These are phyloP conservation scores for Pygocentrus nattereri DNA, from an alignment of 2,797 vertebrate species.

Conservation along the genomic window DNA sequence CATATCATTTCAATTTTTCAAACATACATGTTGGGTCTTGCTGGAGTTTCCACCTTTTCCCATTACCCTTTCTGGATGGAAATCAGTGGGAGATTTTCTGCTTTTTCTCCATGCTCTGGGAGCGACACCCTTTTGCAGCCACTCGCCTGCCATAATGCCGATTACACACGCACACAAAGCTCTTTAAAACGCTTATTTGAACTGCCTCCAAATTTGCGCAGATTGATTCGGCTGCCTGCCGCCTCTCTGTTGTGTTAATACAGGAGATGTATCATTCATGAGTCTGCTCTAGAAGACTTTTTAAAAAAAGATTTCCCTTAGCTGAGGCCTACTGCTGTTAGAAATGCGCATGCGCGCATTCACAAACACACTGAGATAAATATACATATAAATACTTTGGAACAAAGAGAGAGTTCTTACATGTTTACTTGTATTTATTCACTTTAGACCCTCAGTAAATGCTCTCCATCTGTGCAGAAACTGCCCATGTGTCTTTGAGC, in stretches of 20 bases:
- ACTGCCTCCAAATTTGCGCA: constrained; percentile 51
- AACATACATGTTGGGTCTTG: constrained; percentile 33
- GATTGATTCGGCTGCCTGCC: constrained; percentile 49
- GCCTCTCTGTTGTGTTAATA: constrained; percentile 55
- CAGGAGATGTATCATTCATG: constrained; percentile 50
- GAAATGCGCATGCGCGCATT: constrained; percentile 5
- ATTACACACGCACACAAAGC: constrained; percentile 58
- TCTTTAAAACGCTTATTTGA: constrained; percentile 57
- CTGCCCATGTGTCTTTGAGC: background rate
- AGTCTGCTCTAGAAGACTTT: constrained; percentile 44
- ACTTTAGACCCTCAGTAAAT: background rate
- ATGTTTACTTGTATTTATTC: constrained; percentile 18
- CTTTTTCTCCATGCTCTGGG: constrained; percentile 32
- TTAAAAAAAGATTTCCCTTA: constrained; percentile 30
- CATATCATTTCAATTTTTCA: constrained; percentile 45
- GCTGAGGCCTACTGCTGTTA: constrained; percentile 11
- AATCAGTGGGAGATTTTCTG: constrained; percentile 45
- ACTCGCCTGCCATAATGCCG: constrained; percentile 38
- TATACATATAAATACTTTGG: background rate
- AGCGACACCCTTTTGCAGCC: constrained; percentile 32
- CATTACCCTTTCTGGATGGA: constrained; percentile 44
- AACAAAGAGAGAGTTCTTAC: background rate
- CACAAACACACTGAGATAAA: background rate
- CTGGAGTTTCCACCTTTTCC: constrained; percentile 36
- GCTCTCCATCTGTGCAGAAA: background rate